These are phyloP conservation scores for Centropristis striata DNA, from an alignment of 2,113 vertebrate species.

Conservation along the genomic window DNA sequence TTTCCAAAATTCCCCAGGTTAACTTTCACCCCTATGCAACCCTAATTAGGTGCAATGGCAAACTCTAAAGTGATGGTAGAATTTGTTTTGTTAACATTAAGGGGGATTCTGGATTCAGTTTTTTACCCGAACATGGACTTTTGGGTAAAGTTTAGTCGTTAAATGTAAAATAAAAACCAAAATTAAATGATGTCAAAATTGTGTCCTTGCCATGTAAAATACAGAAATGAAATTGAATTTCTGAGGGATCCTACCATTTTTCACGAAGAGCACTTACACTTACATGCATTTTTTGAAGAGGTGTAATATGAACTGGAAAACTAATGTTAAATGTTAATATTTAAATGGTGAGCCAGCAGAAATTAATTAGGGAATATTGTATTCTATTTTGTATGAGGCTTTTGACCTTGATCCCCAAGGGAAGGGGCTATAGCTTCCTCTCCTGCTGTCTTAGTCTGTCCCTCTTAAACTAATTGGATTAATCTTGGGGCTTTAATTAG, in stretches of 20 bases:
- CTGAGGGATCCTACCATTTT: background rate
- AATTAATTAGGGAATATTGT: background rate
- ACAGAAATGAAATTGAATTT: no score
- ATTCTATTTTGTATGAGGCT: background rate
- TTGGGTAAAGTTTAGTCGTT: background rate
- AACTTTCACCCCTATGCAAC: no score
- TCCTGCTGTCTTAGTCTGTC: conserved; percentile 58
- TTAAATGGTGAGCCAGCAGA: background rate
- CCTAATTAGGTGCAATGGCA: no score
- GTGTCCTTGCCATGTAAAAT: no score
- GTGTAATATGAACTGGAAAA: background rate
- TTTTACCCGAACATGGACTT: background rate
- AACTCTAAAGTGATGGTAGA: no score
- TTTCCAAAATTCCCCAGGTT: no score
- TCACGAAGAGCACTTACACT: no score
- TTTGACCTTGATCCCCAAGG: conserved; percentile 56
- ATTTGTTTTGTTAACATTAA: no score
- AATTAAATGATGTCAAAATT: background rate
- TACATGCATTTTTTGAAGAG: background rate
- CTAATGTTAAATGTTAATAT: background rate
- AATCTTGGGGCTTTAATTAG: conserved; percentile 79
- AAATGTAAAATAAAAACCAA: background rate
- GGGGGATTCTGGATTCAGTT: background rate
- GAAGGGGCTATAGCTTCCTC: conserved; percentile 26
- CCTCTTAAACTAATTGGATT: conserved; percentile 80